Conservation (phyloP, 2,888 invertebrate genomes). For the Aricia artaxerxes region DNA sequence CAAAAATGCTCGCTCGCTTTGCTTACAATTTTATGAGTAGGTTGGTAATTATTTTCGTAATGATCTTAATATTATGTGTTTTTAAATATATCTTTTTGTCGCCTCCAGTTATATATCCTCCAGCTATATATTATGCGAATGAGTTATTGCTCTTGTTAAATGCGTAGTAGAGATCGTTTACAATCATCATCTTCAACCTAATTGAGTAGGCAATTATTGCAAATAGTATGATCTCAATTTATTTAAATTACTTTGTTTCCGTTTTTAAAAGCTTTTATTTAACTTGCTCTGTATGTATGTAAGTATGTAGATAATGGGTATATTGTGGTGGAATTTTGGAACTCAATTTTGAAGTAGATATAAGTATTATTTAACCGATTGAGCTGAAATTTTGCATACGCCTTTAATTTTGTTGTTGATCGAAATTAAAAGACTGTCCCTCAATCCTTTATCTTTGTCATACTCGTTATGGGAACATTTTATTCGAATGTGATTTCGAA, state of each 20-base stretch:
- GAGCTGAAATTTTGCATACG: too few relatives aligned
- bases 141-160: conserved; percentile 15
- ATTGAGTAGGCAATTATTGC: conserved; percentile 14
- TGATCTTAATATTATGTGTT: conserved; percentile 13
- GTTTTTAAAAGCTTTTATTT: too few relatives aligned
- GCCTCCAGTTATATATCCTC: conserved; percentile 6
- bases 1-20: neutral
- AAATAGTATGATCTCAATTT: conserved; percentile 1
- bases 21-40: neutral
- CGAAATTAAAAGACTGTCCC: neutral
- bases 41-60: conserved; percentile 18
- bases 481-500: conserved; percentile 33
- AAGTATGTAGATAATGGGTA: too few relatives aligned
- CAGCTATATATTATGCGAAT: neutral
- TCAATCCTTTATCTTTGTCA: conserved; percentile 28
- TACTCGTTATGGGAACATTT: conserved; percentile 23
- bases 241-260: neutral
- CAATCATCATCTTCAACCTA: conserved; percentile 6
- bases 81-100: conserved; percentile 12
- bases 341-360: too few relatives aligned
- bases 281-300: too few relatives aligned
- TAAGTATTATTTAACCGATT: too few relatives aligned
- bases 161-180: conserved; percentile 6
- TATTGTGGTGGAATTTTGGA: too few relatives aligned
- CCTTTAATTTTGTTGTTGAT: neutral